phyloP scores from a whole-genome alignment of 2,797 vertebrate genomes.

The Mustela erminea region DNA sequence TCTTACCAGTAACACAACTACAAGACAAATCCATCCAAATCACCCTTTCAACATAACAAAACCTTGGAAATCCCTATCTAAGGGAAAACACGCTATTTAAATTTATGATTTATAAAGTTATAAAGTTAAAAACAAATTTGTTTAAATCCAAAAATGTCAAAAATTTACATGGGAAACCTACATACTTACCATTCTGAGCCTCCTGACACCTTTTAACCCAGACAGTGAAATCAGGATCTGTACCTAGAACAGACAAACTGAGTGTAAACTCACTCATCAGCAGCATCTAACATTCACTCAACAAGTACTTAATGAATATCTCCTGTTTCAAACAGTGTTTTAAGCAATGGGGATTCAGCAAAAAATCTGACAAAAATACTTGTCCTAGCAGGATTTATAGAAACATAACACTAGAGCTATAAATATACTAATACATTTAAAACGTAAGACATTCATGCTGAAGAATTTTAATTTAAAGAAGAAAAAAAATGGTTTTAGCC shows the following conservation, averaged over 20 bases:
- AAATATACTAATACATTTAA: constrained; percentile 9
- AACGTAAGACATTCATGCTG: neutral
- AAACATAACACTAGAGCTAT: neutral
- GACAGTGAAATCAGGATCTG: constrained; percentile 90
- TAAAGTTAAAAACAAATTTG: constrained; percentile 50
- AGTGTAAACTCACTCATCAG: neutral
- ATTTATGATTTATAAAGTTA: constrained; percentile 15
- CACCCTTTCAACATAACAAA: neutral
- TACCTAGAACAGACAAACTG: constrained; percentile 87
- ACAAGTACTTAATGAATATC: neutral
- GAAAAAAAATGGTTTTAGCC: neutral
- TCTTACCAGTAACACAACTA: neutral
- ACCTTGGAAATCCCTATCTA: neutral
- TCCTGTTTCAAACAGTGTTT: neutral
- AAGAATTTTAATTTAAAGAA: neutral
- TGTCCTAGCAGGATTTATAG: neutral
- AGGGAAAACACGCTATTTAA: neutral
- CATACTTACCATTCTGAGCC: constrained; percentile 91
- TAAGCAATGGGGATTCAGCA: neutral
- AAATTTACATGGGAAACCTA: neutral
- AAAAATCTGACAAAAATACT: constrained; percentile 23
- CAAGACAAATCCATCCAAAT: constrained; percentile 57
- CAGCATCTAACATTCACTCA: constrained; percentile 27
- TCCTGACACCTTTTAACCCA: constrained; percentile 96
- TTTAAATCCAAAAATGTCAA: constrained; percentile 53